Evolutionary conservation across 2,113 vertebrate species (phyloP).

Genomic region (Scatophagus argus): DNA sequence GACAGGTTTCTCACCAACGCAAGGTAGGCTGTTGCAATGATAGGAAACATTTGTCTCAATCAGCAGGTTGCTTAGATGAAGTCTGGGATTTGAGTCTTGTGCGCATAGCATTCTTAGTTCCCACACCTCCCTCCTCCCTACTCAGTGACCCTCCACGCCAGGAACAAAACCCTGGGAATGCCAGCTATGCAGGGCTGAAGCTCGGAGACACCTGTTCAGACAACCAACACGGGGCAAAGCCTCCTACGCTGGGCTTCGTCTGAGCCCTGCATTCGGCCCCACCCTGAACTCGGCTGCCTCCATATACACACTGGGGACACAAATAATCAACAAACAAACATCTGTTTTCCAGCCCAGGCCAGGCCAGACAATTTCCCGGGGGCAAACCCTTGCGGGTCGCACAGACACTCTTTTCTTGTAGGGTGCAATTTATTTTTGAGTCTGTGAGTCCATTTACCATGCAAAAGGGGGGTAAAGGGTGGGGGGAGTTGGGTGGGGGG

Average conservation of each 20-base stretch:
- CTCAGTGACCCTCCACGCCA: slow-evolving; percentile 48
- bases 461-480: neutral
- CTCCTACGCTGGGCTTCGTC: slow-evolving; percentile 14
- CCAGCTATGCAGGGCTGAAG: slow-evolving; percentile 62
- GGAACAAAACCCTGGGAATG: slow-evolving; percentile 77
- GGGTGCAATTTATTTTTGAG: neutral
- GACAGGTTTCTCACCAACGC: slow-evolving; percentile 57
- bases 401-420: neutral
- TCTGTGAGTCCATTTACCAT: neutral
- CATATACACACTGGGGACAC: neutral
- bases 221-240: slow-evolving; percentile 37
- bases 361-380: neutral
- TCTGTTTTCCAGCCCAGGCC: neutral
- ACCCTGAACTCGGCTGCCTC: slow-evolving; percentile 23
- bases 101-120: slow-evolving; percentile 58
- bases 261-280: slow-evolving; percentile 42
- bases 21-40: slow-evolving; percentile 19
- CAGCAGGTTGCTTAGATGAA: slow-evolving; percentile 55
- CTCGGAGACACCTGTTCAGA: slow-evolving; percentile 71
- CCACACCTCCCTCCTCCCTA: slow-evolving; percentile 55
- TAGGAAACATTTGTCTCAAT: slow-evolving; percentile 62
- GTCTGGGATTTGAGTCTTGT: slow-evolving; percentile 47
- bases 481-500: too few relatives aligned
- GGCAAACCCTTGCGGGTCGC: neutral
- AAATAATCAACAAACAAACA: neutral